These are phyloP conservation scores for Achatina immaculata DNA, from an alignment of 1,140 invertebrate species.

Conservation along the genomic window DNA sequence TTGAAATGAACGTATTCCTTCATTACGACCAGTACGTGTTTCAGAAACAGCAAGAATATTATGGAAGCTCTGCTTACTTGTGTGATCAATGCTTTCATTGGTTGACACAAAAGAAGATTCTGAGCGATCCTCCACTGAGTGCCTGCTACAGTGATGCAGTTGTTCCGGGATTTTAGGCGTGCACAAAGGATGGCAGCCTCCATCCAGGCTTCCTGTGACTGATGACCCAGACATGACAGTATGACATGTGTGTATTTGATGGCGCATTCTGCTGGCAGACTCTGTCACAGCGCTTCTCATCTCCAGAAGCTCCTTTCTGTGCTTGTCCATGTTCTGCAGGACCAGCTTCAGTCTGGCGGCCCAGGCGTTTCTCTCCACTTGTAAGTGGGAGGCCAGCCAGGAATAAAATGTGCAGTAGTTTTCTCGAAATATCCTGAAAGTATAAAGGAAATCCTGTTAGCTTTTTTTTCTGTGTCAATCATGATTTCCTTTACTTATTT, in stretches of 20 bases:
- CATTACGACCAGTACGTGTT: too few relatives aligned
- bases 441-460: neutral
- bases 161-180: too few relatives aligned
- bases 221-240: neutral
- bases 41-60: too few relatives aligned
- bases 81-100: too few relatives aligned
- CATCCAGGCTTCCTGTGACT: neutral
- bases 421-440: slow-evolving; percentile 29
- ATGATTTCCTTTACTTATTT: neutral
- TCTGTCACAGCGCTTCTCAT: neutral
- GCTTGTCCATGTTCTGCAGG: slow-evolving; percentile 16
- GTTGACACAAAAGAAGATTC: too few relatives aligned
- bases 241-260: neutral
- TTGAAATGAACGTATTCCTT: too few relatives aligned
- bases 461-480: neutral
- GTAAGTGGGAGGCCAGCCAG: slow-evolving; percentile 30
- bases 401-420: slow-evolving; percentile 28
- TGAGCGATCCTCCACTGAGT: too few relatives aligned
- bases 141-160: too few relatives aligned
- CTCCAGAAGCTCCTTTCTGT: slow-evolving; percentile 27
- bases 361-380: slow-evolving; percentile 32
- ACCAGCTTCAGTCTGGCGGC: slow-evolving; percentile 18
- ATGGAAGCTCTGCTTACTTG: too few relatives aligned
- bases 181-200: neutral
- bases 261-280: neutral